Base-by-base conservation (phyloP, 2,888 invertebrate species). In the Clanis bilineata region DNA sequence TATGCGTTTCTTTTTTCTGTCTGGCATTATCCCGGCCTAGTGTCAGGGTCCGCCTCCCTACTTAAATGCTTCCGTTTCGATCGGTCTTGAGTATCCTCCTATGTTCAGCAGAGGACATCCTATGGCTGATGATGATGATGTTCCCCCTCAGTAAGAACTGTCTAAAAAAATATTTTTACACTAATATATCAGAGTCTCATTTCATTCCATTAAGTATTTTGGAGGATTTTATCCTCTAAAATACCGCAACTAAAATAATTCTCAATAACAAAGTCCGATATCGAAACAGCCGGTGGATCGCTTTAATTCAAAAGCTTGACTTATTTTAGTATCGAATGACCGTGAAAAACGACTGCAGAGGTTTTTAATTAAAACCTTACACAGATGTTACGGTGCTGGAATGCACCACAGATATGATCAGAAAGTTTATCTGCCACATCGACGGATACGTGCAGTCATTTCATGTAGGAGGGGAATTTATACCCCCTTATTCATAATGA, bases 231-330 rank as follows among this genome's bases (percentile, higher is more conserved):
- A 32, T 32, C 32, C 5, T 32, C 7, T 5, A 7, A 36, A 36
- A 36, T 36, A 36, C 36, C 7, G 7, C 15, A 7, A 18, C 1
- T 15, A 18, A 0, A 1, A 18, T n/a, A 1, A 44, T 22, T 10
- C 3, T 18, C 7, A 7, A 18, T 3, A 22, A 44, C 0, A 18
- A 25, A 18, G 28, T 18, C 51, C 47, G 51, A 51, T 51, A 51
- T 51, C 15, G 32, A 10, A 28, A 51, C 51, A 23, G 45, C 23
- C 21, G 23, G 10, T 25, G 10, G 51, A 32, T 32, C 51, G 51
- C 32, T 51, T 51, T 18, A 51, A 51, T 51, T 51, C 51, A 18
- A 51, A 51, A 51, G 32, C 18, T 32, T 51, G 32, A 51, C 47
- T 51, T 45, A 45, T 51, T 51, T 51, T 18, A 18, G 28, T 28